phyloP scores from a whole-genome alignment of 2,797 vertebrate species.

The Premnoplex brunnescens region DNA sequence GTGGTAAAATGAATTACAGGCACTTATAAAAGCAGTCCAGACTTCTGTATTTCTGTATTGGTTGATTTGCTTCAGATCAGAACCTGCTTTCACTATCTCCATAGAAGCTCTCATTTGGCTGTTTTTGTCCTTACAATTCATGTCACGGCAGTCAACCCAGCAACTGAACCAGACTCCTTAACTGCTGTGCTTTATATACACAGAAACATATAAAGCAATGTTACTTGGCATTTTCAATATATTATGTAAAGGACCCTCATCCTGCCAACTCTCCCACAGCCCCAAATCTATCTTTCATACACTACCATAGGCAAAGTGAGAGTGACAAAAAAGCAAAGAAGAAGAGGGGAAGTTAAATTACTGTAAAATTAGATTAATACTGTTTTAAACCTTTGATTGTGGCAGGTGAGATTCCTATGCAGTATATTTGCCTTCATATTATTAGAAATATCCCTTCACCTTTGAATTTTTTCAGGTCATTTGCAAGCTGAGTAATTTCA shows the following conservation, averaged over 20 bases:
- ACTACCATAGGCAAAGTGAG: not conserved
- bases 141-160: not conserved
- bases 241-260: not conserved
- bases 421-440: not conserved
- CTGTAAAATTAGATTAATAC: not conserved
- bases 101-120: not conserved
- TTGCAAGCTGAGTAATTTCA: not conserved
- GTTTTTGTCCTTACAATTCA: not conserved
- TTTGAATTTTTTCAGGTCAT: not conserved
- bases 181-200: not conserved
- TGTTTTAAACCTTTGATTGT: not conserved
- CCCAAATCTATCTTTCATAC: not conserved
- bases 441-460: not conserved
- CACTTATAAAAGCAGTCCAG: not conserved
- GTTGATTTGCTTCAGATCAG: not conserved
- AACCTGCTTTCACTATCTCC: not conserved
- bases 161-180: not conserved
- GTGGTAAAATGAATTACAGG: conserved; percentile 1
- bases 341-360: not conserved
- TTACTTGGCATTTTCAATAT: not conserved
- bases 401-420: not conserved
- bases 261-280: fast-evolving
- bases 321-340: not conserved
- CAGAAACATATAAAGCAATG: not conserved
- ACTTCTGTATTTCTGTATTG: not conserved